These are phyloP conservation scores for Pyrrhosoma nymphula DNA, from an alignment of 2,888 invertebrate species.

Conservation along the genomic window DNA sequence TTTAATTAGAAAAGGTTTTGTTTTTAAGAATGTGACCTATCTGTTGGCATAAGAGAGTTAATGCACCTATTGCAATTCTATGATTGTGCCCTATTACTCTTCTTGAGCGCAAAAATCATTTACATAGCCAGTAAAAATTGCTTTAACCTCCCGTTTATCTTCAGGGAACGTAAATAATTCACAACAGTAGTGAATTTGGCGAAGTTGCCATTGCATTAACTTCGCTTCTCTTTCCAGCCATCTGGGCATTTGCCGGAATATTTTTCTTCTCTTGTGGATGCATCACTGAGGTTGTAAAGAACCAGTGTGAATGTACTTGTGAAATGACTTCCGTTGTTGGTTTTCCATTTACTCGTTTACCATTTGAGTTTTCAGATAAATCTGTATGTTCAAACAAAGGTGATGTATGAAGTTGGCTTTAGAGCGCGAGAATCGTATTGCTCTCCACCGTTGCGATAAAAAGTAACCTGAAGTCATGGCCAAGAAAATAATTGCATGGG, in stretches of 20 bases:
- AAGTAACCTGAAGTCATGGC: not conserved
- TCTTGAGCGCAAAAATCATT: not conserved
- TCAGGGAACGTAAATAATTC: not conserved
- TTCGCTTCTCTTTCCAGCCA: not conserved
- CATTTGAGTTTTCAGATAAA: not conserved
- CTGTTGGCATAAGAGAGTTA: too few species aligned
- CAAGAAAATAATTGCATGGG: not conserved
- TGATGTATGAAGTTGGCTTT: not conserved
- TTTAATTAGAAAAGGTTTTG: too few species aligned
- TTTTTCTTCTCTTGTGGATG: not conserved
- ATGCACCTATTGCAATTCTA: too few species aligned
- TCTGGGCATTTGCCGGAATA: not conserved
- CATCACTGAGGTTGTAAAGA: not conserved
- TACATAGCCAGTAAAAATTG: not conserved
- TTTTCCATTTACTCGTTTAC: not conserved
- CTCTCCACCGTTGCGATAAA: not conserved
- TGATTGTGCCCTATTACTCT: too few species aligned
- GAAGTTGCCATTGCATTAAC: not conserved
- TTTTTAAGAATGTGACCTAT: too few species aligned
- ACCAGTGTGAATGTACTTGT: not conserved
- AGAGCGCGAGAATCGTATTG: not conserved
- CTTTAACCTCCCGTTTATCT: not conserved
- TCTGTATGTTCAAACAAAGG: not conserved
- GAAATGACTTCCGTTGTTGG: constrained; percentile 15
- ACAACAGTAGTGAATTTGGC: not conserved